Evolutionary conservation across 1,140 invertebrate species (phyloP).

Genomic region (Cydia splendana): DNA sequence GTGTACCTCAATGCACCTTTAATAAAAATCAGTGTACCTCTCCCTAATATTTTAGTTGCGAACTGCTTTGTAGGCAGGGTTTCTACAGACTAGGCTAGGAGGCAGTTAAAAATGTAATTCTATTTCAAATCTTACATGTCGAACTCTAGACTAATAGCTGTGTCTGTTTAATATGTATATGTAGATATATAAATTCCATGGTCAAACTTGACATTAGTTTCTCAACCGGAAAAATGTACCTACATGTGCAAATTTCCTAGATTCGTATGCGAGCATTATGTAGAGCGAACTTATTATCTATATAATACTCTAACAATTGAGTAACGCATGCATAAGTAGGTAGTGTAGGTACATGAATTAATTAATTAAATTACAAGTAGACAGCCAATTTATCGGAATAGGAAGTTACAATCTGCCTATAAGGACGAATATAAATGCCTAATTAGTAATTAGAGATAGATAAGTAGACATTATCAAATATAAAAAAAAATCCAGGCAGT

Average conservation of each 20-base stretch:
- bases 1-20: no score
- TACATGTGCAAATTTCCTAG: conserved; percentile 14
- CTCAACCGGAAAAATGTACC: conserved; percentile 9
- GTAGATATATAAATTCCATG: conserved; percentile 25
- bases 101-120: no score
- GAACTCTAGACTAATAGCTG: background rate
- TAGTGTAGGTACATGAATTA: background rate
- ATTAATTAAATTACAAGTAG: conserved; percentile 5
- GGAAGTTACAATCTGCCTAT: background rate
- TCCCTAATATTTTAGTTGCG: no score
- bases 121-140: background rate
- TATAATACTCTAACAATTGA: background rate
- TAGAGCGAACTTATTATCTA: conserved; percentile 4
- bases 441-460: conserved; percentile 18
- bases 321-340: background rate
- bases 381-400: background rate
- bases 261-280: background rate
- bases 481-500: no score
- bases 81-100: no score
- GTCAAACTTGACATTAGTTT: conserved; percentile 26
- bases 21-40: no score
- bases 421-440: conserved; percentile 17
- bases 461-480: background rate
- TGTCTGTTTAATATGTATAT: background rate
- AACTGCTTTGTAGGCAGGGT: no score